Base-by-base conservation (phyloP, 2,113 vertebrate genomes). In the Craseonycteris thonglongyai region DNA sequence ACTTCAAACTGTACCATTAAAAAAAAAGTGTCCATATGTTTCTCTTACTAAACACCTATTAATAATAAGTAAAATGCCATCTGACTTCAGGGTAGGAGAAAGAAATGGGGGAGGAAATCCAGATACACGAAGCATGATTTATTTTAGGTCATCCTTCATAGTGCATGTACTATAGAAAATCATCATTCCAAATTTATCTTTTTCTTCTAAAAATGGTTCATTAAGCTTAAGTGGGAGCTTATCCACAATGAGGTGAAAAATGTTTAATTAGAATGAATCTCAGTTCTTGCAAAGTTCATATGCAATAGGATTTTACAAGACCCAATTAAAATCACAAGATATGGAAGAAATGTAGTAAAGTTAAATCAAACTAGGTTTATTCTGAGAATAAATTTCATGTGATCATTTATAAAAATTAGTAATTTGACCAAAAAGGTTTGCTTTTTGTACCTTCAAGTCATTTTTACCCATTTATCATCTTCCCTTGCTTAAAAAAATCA, bases 141-240 rank as follows among this genome's bases (percentile, higher is more conserved):
- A 93, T 47, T 93, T 95, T 81, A 85, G 51, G 59, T 51, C 88
- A 89, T 87, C 49, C 45, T 87, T 87, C 68, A 82, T 8, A 88
- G 58, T 42, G 35, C 16, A 93, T 11, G 26, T 42, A 88, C 72
- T 91, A 86, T n/a, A 16, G 30, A 47, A 91, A 80, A 81, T 28
- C 24, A 49, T 72, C 89, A 89, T 86, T 92, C 86, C 42, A 81
- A 81, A 81, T 40, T n/a, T 79, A 26, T 65, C 38, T 90, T 92
- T 81, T 83, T 66, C 58, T 82, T 88, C 72, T 89, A 90, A 95
- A 90, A 95, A 78, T 65, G 24, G n/a, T 28, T 82, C 56, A 61
- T 30, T 68, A 88, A 90, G 6, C 13, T 71, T 92, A 89, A 38
- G 28, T 82, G 61, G 69, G 82, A 72, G 71, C 22, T 75, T 75